Percentiles rank a stretch among this genome's conserved stretches.
Conservation (phyloP, 1,140 invertebrate genomes). For the Drosophila tristis region DNA sequence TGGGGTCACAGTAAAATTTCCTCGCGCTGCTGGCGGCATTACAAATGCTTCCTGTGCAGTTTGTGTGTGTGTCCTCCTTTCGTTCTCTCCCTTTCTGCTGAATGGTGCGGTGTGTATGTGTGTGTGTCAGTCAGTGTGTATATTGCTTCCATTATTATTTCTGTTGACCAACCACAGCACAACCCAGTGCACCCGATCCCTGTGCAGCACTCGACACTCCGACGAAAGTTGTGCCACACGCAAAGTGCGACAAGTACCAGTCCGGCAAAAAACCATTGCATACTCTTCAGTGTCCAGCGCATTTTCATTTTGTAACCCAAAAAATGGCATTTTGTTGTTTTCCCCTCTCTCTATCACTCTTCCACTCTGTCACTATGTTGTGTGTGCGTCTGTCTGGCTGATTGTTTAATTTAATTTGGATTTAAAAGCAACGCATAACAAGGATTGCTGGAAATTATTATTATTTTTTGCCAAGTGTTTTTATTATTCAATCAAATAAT, state of each 20-base stretch:
- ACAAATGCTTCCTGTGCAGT: conserved; percentile 79
- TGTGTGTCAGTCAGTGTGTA: conserved; percentile 28
- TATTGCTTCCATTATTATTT: conserved; percentile 59
- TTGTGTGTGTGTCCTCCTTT: conserved; percentile 13
- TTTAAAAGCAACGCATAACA: conserved; percentile 72
- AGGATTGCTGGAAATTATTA: conserved; percentile 51
- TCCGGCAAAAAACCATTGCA: conserved; percentile 46
- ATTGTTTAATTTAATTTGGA: conserved; percentile 75
- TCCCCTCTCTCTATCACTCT: no score
- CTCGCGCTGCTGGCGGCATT: conserved; percentile 52
- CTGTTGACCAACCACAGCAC: conserved; percentile 60
- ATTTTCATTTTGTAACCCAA: conserved; percentile 64
- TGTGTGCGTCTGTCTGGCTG: conserved; percentile 29
- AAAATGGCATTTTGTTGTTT: conserved; percentile 60
- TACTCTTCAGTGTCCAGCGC: conserved; percentile 70
- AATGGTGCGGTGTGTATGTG: neutral
- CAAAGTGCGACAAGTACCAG: conserved; percentile 17
- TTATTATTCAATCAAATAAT: conserved; percentile 51
- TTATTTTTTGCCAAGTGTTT: conserved; percentile 36
- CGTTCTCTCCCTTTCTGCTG: neutral
- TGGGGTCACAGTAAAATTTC: conserved; percentile 15
- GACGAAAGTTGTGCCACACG: conserved; percentile 52
- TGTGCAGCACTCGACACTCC: conserved; percentile 32
- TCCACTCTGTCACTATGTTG: neutral
- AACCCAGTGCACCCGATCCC: neutral